A percentile compares a stretch with the other conserved stretches of the same genome.
phyloP scores from a whole-genome alignment of 2,113 vertebrate species.

The Lophochroa leadbeateri region DNA sequence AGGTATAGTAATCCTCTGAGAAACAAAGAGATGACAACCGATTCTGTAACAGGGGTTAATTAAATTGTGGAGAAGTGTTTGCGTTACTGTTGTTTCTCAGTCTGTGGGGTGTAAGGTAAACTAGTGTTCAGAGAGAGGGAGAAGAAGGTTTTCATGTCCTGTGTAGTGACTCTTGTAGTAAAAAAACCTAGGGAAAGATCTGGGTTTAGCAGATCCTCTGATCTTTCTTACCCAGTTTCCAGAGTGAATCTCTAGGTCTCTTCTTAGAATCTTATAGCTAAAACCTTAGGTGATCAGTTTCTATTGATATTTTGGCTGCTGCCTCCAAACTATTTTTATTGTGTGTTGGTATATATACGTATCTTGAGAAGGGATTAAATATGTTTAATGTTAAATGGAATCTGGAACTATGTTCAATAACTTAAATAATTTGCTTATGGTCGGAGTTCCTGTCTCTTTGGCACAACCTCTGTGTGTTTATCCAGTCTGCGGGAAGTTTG shows the following conservation, averaged over 20 bases:
- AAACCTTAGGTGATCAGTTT: background rate
- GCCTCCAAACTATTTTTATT: background rate
- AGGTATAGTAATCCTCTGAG: background rate
- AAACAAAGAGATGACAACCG: background rate
- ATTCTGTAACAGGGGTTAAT: rapidly evolving
- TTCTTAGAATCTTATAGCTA: background rate
- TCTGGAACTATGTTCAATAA: background rate
- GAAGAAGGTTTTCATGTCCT: background rate
- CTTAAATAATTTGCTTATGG: background rate
- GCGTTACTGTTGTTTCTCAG: background rate
- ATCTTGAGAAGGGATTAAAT: background rate
- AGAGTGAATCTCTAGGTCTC: background rate
- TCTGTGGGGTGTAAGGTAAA: background rate
- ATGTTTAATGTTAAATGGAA: background rate
- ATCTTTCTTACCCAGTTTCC: background rate
- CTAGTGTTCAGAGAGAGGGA: background rate
- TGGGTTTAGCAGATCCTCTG: background rate
- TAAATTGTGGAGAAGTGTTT: background rate
- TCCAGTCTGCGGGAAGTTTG: conserved; percentile 65
- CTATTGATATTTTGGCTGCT: background rate
- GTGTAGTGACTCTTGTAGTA: background rate
- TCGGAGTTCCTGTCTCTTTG: background rate
- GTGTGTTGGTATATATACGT: rapidly evolving
- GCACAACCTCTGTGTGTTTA: background rate
- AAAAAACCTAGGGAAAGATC: no score